Evolutionary conservation across 2,113 vertebrate species (phyloP), one percentile per base, ranked within the genome.

Genomic region (Lota lota): DNA sequence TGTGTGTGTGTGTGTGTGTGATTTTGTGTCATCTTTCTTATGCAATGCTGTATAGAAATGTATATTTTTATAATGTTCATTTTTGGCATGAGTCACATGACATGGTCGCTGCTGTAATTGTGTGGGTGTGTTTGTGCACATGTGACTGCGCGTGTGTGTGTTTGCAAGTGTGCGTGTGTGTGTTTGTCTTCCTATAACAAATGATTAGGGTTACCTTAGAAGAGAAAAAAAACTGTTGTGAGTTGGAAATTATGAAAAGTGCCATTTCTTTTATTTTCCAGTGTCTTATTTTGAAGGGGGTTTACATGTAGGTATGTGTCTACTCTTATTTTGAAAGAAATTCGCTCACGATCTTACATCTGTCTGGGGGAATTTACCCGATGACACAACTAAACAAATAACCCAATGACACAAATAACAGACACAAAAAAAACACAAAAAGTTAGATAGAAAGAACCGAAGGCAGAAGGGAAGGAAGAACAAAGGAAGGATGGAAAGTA

Each of bases 61-160:
- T 90, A 87, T 93, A 92, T 93, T 92, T 93, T 92, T 92, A 82
- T 93, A 92, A 86, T 72, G 78, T 89, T 83, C 70, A 83, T 88
- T 85, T 85, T 90, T 83, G 88, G 89, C 88, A 90, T 90, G 89
- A 86, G 86, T 89, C 85, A 73, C 73, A 74, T 66, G 79, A 88
- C 72, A 67, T 76, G 72, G 74, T 82, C 77, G 75, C 85, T 81
- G 40, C 74, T 86, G 80, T 83, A 69, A 73, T 72, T 70, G 68
- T 76, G 79, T 70, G 65, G 68, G 21, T 65, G 64, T 81, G 60
- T 50, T 63, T 73, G 73, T 67, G 72, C 74, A 69, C 56, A 68
- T 61, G 75, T 72, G 76, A 78, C 79, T 75, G 63, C 61, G 62
- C 75, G 80, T 91, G 79, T 86, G 53, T 54, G 53, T n/a, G 18